Percentiles rank a stretch among this genome's conserved stretches.
These are phyloP conservation scores for Odontamblyopus rebecca DNA, from an alignment of 2,797 vertebrate species.

Conservation along the genomic window DNA sequence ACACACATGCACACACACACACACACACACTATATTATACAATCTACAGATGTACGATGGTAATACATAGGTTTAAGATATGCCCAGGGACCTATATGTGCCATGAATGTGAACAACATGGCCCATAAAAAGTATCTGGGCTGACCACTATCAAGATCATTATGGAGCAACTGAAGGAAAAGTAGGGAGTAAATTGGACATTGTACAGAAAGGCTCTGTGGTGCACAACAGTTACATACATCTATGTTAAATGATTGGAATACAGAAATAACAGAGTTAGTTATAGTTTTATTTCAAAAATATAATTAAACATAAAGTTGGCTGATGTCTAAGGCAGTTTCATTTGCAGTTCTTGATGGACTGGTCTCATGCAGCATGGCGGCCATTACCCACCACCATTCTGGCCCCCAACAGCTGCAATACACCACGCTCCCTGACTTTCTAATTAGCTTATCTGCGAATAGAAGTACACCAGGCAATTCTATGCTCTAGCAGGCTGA, in stretches of 20 bases:
- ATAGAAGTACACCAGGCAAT: constrained; percentile 75
- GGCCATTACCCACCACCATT: constrained; percentile 49
- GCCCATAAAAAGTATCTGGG: no score
- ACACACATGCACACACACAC: background rate
- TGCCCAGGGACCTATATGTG: no score
- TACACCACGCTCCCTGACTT: constrained; percentile 72
- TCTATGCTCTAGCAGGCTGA: constrained; percentile 79
- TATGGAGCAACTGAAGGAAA: background rate
- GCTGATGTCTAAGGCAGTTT: constrained; percentile 4
- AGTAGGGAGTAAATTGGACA: background rate
- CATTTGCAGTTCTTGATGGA: constrained; percentile 5
- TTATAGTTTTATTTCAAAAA: background rate
- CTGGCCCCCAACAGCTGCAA: constrained; percentile 70
- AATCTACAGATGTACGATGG: background rate
- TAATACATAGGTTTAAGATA: no score
- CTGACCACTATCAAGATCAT: background rate
- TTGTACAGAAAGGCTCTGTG: background rate
- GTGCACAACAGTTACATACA: background rate
- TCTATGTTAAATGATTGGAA: background rate
- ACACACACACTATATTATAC: background rate
- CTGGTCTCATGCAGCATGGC: constrained; percentile 48
- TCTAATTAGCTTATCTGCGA: constrained; percentile 74
- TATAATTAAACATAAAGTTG: constrained; percentile 4
- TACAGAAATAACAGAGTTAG: background rate
- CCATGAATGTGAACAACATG: no score